A percentile compares a stretch with the other conserved stretches of the same genome.
Conservation (phyloP, 1,140 invertebrate species). For the Procambarus virginalis region DNA sequence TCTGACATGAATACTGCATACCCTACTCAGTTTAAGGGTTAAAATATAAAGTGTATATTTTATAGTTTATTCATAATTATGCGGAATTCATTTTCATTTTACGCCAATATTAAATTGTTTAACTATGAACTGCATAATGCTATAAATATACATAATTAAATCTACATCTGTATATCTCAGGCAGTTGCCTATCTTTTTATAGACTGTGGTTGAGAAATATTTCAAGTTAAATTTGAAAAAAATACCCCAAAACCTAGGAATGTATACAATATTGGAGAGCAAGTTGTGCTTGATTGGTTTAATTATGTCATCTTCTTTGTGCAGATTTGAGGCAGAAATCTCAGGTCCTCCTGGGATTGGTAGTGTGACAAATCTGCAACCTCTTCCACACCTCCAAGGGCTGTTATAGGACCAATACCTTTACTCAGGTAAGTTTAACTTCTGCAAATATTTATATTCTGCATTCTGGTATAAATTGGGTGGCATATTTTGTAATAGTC, state of each 20-base stretch:
- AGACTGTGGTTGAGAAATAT: neutral
- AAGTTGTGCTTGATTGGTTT: neutral
- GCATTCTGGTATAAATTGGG: neutral
- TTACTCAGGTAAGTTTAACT: constrained; percentile 29
- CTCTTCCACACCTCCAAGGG: constrained; percentile 34
- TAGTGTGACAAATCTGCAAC: constrained; percentile 4
- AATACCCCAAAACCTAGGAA: too few species aligned
- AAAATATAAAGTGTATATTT: too few species aligned
- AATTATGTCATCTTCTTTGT: neutral
- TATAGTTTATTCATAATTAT: too few species aligned
- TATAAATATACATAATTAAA: neutral
- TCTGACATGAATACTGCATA: too few species aligned
- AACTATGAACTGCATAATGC: too few species aligned
- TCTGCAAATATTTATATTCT: neutral
- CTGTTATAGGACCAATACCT: constrained; percentile 50
- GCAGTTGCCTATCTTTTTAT: neutral
- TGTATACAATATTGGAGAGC: neutral
- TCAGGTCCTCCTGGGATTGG: constrained; percentile 45
- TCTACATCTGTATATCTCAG: neutral
- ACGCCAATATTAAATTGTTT: too few species aligned
- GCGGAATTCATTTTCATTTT: too few species aligned
- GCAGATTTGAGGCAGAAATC: constrained; percentile 58
- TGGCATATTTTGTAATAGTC: too few species aligned
- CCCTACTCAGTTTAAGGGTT: too few species aligned
- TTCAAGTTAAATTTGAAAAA: neutral